Conservation (phyloP, 1,140 invertebrate genomes). For the Teleogryllus occipitalis region DNA sequence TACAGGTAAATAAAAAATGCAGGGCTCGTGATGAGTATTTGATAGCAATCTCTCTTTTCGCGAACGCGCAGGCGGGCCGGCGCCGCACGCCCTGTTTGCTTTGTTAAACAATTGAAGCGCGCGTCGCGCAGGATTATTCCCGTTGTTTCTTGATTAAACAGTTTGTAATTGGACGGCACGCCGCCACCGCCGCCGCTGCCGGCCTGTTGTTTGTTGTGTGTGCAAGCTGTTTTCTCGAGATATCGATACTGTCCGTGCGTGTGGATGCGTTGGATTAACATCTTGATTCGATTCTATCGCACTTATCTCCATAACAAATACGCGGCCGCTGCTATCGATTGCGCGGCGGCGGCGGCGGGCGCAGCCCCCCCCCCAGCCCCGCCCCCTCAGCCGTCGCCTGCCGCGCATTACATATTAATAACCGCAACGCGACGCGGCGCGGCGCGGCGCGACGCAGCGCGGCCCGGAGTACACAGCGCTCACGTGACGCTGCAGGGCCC, state of each 20-base stretch:
- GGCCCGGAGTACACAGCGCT: too few relatives aligned
- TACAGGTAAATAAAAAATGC: slow-evolving; percentile 1
- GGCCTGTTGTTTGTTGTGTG: neutral
- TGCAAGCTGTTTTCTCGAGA: neutral
- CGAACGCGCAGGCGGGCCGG: too few relatives aligned
- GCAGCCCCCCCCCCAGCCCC: neutral
- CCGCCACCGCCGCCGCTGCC: neutral
- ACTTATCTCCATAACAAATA: neutral
- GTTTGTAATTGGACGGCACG: neutral
- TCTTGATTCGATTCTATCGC: neutral
- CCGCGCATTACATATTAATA: neutral
- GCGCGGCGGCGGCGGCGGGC: too few relatives aligned
- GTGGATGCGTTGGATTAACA: neutral
- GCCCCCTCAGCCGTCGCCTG: neutral
- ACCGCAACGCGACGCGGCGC: neutral
- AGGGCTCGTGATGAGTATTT: neutral
- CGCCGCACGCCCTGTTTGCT: neutral
- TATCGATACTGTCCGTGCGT: neutral
- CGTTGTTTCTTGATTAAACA: slow-evolving; percentile 5
- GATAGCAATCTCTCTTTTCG: neutral
- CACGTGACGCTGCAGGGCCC: too few relatives aligned
- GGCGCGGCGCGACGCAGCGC: too few relatives aligned
- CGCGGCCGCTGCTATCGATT: neutral
- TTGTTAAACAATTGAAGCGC: neutral
- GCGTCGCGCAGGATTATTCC: neutral